Conservation (phyloP, 2,797 vertebrate species). For the Gambelia wislizenii region DNA sequence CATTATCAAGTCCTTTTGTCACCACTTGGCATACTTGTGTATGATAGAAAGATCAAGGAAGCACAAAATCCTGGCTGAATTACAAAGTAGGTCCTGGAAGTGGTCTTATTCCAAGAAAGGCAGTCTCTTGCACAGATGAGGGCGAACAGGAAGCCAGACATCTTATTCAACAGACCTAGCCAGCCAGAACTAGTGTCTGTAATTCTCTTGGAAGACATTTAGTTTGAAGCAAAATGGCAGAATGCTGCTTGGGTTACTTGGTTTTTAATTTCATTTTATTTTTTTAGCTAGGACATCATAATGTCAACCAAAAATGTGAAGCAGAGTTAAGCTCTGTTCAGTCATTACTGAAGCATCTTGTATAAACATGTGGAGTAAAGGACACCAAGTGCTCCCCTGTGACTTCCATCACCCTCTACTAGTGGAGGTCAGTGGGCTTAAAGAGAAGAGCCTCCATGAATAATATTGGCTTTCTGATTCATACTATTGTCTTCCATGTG, state of each 20-base stretch:
- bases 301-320: background rate
- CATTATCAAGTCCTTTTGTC: background rate
- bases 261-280: conserved; percentile 2
- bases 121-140: background rate
- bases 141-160: background rate
- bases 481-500: too few species aligned
- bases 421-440: too few species aligned
- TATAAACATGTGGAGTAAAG: too few species aligned
- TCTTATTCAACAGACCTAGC: background rate
- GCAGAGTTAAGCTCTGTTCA: background rate
- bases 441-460: too few species aligned
- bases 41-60: conserved; percentile 10
- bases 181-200: background rate
- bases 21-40: background rate
- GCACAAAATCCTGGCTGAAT: conserved; percentile 20
- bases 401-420: too few species aligned
- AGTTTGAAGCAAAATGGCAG: background rate
- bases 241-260: background rate
- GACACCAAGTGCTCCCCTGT: too few species aligned
- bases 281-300: background rate
- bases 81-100: conserved; percentile 20
- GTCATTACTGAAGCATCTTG: too few species aligned
- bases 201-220: background rate
- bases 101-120: background rate
- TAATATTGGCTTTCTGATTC: too few species aligned